Evolutionary conservation across 2,888 invertebrate species (phyloP), one percentile per base, ranked within the genome.

Genomic region (Meganola albula): DNA sequence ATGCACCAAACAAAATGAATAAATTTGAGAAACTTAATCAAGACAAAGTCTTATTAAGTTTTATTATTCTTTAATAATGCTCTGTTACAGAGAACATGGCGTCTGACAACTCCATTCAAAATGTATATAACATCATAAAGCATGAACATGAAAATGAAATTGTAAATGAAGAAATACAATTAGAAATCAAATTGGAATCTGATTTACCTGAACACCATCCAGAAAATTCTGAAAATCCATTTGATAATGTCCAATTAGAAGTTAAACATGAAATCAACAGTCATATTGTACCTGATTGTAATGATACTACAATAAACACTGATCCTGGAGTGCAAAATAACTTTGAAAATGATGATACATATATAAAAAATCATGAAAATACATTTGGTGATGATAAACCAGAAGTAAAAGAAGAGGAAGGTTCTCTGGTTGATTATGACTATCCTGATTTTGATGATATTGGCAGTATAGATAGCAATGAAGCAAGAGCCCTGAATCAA

Each of bases 391-490:
- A 35, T 38, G 33, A 35, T n/a, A 35, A 58, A 10, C 14, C 40
- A 10, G 57, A 55, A 10, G 48, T 75, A 1, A 75, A 79, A 36
- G 52, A 61, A 25, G 77, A 76, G 22, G 41, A 23, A 8, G 58
- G 56, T 21, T 52, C 59, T 7, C 23, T 66, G 4, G 63, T 69
- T 1, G 53, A 68, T 0, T 73, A 71, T 56, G 74, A 74, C 31
- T 77, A 69, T 49, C 70, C 74, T 0, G 64, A 56, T 32, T 71
- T 71, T 43, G 75, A 74, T 40, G 78, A 79, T 21, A 27, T 24
- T 8, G 34, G 23, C 12, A 82, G 77, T 35, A 69, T 77, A 53
- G 78, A 80, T 13, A 83, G 82, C 34, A 66, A 67, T 40, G 79
- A 82, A 2, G 75, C 74, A 0, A 49, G 58, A 0, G 83, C 77